phyloP scores from a whole-genome alignment of 2,113 vertebrate species.

The Cricetomys ansorgei region DNA sequence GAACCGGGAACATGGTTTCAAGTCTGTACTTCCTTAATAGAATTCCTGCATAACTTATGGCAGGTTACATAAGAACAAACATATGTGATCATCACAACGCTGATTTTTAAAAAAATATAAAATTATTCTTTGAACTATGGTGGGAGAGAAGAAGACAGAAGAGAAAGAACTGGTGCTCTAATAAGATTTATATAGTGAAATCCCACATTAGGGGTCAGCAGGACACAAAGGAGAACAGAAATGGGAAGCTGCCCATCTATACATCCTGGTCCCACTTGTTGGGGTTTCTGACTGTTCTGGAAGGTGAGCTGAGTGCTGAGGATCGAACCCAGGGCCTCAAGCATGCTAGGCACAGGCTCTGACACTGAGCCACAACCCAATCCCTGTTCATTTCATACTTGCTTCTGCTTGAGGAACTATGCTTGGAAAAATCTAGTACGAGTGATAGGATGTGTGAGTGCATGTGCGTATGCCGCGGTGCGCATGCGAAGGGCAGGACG shows the following conservation, averaged over 20 bases:
- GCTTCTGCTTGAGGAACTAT: neutral
- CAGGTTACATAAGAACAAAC: conserved; percentile 9
- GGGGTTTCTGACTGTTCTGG: neutral
- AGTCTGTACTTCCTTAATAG: conserved; percentile 3
- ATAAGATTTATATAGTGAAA: neutral
- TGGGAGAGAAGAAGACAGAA: too few species aligned
- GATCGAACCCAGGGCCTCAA: neutral
- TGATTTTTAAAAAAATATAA: neutral
- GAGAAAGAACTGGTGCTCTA: neutral
- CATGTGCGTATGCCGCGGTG: neutral
- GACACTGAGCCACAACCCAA: neutral
- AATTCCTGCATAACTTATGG: conserved; percentile 37
- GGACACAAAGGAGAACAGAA: neutral
- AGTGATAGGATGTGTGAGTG: neutral
- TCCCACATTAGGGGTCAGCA: neutral
- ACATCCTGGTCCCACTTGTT: neutral
- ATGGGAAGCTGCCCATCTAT: neutral
- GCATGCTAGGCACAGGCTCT: neutral
- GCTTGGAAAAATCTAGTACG: conserved; percentile 14
- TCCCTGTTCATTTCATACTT: conserved; percentile 28
- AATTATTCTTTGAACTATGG: conserved; percentile 35
- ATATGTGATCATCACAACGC: neutral
- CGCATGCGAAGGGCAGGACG: neutral
- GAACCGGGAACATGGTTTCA: neutral
- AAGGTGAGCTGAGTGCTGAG: too few species aligned